These are phyloP conservation scores for Myotis davidii DNA, from an alignment of 2,113 vertebrate genomes.

Conservation along the genomic window DNA sequence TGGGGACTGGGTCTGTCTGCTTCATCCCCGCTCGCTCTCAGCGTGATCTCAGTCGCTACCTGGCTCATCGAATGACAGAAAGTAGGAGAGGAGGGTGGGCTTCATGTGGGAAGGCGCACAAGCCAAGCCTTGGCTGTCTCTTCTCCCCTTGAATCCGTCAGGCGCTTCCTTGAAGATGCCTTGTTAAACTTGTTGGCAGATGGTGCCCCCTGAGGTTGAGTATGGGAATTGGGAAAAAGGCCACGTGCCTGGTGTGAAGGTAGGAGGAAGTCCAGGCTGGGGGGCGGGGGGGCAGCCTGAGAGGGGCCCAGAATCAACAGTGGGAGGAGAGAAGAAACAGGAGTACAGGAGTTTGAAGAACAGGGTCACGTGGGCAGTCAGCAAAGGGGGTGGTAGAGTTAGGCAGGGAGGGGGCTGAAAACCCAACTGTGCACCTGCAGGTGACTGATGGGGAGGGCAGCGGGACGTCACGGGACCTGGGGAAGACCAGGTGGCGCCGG, in stretches of 20 bases:
- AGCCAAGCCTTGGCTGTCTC: not conserved
- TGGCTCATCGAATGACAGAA: not conserved
- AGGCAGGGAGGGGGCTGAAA: not conserved
- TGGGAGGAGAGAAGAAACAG: not conserved
- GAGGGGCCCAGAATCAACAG: not conserved
- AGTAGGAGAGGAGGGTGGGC: not conserved
- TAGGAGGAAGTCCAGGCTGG: rapidly evolving
- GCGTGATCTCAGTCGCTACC: rapidly evolving
- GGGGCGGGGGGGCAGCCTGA: rapidly evolving
- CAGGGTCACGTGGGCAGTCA: not conserved
- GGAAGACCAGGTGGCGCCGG: not conserved
- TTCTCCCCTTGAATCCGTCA: rapidly evolving
- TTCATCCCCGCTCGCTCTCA: rapidly evolving
- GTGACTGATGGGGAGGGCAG: not conserved
- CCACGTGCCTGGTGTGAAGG: not conserved
- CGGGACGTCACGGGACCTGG: not conserved
- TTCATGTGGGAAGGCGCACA: rapidly evolving
- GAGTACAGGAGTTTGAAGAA: not conserved
- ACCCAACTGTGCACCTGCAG: not conserved
- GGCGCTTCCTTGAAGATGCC: not conserved
- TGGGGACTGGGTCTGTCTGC: not conserved
- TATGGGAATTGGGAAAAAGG: not conserved
- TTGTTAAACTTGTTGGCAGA: not conserved
- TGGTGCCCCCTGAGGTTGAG: not conserved
- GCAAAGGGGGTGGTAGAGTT: rapidly evolving